phyloP scores from a whole-genome alignment of 2,113 vertebrate species.

The Dipodomys merriami region DNA sequence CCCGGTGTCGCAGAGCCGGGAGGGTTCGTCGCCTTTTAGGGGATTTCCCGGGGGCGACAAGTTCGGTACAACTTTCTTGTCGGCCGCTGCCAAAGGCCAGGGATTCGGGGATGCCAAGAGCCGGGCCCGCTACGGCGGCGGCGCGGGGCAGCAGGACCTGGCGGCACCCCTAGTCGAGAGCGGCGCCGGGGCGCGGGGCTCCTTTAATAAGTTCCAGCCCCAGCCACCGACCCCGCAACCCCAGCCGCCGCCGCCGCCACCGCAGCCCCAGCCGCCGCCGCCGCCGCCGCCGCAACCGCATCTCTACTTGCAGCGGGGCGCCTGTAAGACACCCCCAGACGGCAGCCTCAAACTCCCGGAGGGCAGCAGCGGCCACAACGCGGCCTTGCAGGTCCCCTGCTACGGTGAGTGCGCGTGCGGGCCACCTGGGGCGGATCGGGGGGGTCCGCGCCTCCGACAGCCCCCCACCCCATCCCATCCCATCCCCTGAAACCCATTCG shows the following conservation, averaged over 20 bases:
- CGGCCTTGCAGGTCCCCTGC: constrained; percentile 91
- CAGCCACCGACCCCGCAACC: constrained; percentile 89
- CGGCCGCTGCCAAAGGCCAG: constrained; percentile 95
- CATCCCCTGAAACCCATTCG: fast-evolving
- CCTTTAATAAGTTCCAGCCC: constrained; percentile 96
- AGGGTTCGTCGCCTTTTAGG: constrained; percentile 95
- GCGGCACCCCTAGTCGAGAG: constrained; percentile 84
- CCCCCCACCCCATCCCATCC: too few relatives aligned
- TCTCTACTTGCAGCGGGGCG: constrained; percentile 93
- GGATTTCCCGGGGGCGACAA: constrained; percentile 95
- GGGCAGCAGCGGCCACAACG: constrained; percentile 89
- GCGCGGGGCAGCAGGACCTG: constrained; percentile 87
- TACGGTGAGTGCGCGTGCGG: constrained; percentile 91
- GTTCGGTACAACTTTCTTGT: constrained; percentile 95
- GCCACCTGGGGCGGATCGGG: not conserved
- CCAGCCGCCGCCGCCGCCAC: constrained; percentile 84
- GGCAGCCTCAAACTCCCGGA: constrained; percentile 93
- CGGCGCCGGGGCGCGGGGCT: constrained; percentile 83
- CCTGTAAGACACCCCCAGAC: constrained; percentile 94
- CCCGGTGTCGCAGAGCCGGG: constrained; percentile 92
- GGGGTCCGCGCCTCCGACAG: not conserved
- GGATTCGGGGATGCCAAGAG: constrained; percentile 93
- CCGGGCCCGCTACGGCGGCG: constrained; percentile 73
- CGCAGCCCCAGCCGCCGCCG: constrained; percentile 81
- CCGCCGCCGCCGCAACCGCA: constrained; percentile 80